These are phyloP conservation scores for Thymelicus acteon DNA, from an alignment of 2,888 invertebrate genomes.

Conservation along the genomic window DNA sequence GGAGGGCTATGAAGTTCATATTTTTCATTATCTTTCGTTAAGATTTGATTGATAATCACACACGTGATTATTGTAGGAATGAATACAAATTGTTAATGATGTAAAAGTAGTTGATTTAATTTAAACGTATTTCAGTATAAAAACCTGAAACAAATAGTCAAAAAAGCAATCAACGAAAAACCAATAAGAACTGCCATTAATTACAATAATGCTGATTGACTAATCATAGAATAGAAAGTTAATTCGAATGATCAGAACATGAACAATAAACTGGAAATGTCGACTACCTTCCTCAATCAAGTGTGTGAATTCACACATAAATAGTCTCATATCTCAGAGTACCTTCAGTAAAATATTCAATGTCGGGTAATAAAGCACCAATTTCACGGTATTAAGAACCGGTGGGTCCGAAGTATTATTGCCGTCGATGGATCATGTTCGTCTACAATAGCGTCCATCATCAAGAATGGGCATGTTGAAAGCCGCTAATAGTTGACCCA, in stretches of 20 bases:
- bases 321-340: constrained; percentile 17
- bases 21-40: not conserved
- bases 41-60: not conserved
- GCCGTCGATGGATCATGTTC: constrained; percentile 42
- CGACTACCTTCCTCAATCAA: constrained; percentile 25
- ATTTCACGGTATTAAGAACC: constrained; percentile 34
- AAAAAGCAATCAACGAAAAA: not conserved
- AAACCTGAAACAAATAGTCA: too few relatives aligned
- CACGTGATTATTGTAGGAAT: not conserved
- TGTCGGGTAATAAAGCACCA: constrained; percentile 36
- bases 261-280: constrained; percentile 7
- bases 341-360: constrained; percentile 32
- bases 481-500: constrained; percentile 56
- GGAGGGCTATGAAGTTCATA: too few relatives aligned
- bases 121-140: too few relatives aligned
- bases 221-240: constrained; percentile 1
- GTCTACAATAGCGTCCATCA: constrained; percentile 68
- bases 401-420: constrained; percentile 31
- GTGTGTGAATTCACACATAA: constrained; percentile 32
- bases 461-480: constrained; percentile 63
- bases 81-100: too few relatives aligned
- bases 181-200: not conserved
- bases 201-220: not conserved
- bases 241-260: not conserved
- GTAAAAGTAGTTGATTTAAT: too few relatives aligned